Evolutionary conservation across 2,797 vertebrate genomes (phyloP), one percentile per base, ranked within the genome.

Genomic region (Tamandua tetradactyla): DNA sequence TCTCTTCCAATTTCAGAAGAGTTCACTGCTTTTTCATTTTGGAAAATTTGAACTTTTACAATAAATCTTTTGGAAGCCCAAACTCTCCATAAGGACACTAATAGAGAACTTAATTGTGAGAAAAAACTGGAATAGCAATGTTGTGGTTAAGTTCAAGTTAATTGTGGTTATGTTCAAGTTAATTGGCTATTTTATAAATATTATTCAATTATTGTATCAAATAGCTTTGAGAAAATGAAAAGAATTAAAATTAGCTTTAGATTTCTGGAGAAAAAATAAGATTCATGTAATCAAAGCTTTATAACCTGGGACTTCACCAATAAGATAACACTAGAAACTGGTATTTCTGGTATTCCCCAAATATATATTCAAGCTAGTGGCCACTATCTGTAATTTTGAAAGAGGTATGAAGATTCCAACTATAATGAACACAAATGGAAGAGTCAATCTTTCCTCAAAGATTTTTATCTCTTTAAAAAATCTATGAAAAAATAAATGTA

Each of bases 1-100:
- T 25, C 32, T 92, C 18, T 71, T 86, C 35, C 94, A 88, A 75
- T 62, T 87, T 92, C n/a, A 89, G 35, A 95, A 62, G 17, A 89
- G 14, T 76, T 89, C 3, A 84, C 23, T 94, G 47, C 37, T 84
- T 87, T 94, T 93, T 87, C 69, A 90, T 72, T 90, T 95, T 59
- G 44, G 32, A 93, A 97, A 90, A 88, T 86, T 64, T 68, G 40
- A 91, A 85, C 57, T 94, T 89, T 90, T 90, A 74, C 4, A 91
- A 68, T 81, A 91, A 91, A 87, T 94, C 49, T 79, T 94, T 78
- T 74, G 40, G 72, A 93, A 93, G 44, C 5, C 25, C 55, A 64
- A 92, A 85, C 25, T 89, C 68, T 68, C 40, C 49, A 81, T 23
- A 49, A 95, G 30, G 9, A 93, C 42, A 76, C 25, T 59, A 93